phyloP scores from a whole-genome alignment of 2,113 vertebrate species.

The Donacobius atricapilla region DNA sequence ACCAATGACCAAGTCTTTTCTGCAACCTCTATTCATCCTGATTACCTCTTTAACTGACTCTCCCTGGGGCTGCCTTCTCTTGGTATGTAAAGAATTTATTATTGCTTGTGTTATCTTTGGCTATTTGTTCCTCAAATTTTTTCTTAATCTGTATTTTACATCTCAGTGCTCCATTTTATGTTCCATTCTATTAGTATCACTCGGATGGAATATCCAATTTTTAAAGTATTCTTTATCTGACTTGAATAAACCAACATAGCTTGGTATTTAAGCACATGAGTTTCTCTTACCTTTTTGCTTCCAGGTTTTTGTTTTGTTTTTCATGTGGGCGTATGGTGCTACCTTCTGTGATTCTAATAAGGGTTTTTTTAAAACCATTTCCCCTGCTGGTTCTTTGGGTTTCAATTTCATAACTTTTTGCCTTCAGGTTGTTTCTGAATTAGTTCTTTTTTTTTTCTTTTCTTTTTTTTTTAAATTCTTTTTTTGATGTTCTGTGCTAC shows the following conservation, averaged over 20 bases:
- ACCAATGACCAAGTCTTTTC: conserved; percentile 37
- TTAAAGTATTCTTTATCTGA: conserved; percentile 40
- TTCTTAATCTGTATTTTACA: conserved; percentile 52
- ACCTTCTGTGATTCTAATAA: conserved; percentile 64
- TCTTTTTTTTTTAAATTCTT: not conserved
- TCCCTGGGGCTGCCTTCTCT: conserved; percentile 29
- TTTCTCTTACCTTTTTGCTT: conserved; percentile 46
- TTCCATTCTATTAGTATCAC: conserved; percentile 51
- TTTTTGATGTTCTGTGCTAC: not conserved
- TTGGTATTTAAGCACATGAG: not conserved
- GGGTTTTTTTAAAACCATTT: conserved; percentile 9
- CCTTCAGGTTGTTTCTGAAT: conserved; percentile 18
- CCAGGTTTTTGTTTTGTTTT: conserved; percentile 59
- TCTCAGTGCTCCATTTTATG: conserved; percentile 47
- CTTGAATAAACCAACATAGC: conserved; percentile 31
- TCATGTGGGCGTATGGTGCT: conserved; percentile 1
- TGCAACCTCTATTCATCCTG: conserved; percentile 25
- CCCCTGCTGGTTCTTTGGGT: conserved; percentile 48
- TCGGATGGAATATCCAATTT: conserved; percentile 39
- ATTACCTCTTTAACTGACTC: conserved; percentile 48
- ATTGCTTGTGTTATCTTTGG: conserved; percentile 54
- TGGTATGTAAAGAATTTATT: conserved; percentile 50
- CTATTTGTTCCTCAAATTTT: conserved; percentile 52
- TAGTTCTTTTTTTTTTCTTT: not conserved
- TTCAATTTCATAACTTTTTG: conserved; percentile 53